These are phyloP conservation scores for Scytalopus superciliaris DNA, from an alignment of 2,113 vertebrate genomes.

Conservation along the genomic window DNA sequence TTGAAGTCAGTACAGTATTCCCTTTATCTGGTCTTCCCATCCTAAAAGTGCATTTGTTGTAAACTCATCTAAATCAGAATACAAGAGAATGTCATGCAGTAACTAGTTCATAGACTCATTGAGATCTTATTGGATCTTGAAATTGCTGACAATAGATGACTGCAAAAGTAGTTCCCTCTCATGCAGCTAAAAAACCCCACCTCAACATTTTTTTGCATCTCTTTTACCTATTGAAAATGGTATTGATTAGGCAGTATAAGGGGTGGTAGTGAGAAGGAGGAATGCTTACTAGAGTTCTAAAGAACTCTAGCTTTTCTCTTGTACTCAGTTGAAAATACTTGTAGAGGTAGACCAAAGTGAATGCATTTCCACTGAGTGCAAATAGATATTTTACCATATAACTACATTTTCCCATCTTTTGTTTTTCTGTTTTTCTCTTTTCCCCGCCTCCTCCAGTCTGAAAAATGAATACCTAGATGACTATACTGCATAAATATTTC, in stretches of 20 bases:
- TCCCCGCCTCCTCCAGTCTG: fast-evolving
- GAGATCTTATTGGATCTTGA: background rate
- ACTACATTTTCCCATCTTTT: background rate
- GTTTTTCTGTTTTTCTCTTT: no score
- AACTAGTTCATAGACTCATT: background rate
- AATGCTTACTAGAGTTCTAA: background rate
- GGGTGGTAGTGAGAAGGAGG: background rate
- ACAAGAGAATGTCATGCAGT: background rate
- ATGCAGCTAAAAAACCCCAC: fast-evolving
- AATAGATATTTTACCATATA: background rate
- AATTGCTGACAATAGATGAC: background rate
- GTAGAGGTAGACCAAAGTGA: background rate
- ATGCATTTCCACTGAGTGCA: background rate
- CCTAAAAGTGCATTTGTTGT: background rate
- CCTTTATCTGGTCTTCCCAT: background rate
- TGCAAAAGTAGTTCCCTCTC: background rate
- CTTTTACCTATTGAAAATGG: background rate
- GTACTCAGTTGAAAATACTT: background rate
- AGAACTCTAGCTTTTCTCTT: background rate
- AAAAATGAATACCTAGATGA: background rate
- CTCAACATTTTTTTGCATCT: background rate
- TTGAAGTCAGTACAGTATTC: background rate
- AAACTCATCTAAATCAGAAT: background rate
- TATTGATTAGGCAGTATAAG: background rate
- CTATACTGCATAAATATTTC: background rate